Evolutionary conservation across 2,113 vertebrate species (phyloP).

Genomic region (Hemichromis elongatus): DNA sequence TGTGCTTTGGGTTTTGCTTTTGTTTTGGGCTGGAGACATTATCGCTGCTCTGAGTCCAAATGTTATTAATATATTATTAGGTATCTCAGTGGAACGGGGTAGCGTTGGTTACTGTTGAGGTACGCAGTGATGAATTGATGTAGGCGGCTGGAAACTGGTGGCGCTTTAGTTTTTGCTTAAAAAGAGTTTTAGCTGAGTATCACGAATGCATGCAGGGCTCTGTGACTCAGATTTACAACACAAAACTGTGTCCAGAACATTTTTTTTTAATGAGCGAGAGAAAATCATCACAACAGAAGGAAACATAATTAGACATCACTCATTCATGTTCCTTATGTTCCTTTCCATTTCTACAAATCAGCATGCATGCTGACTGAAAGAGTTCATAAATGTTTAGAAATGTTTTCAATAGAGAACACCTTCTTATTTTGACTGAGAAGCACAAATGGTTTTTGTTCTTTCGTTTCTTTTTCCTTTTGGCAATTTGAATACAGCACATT

Average conservation of each 20-base stretch:
- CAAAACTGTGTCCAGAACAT: conserved; percentile 58
- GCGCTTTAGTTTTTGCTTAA: conserved; percentile 26
- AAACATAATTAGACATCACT: conserved; percentile 25
- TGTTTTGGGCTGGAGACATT: conserved; percentile 74
- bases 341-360: conserved; percentile 1
- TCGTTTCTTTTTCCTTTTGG: background rate
- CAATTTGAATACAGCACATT: background rate
- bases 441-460: fast-evolving
- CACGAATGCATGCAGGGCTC: background rate
- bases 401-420: background rate
- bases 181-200: conserved; percentile 49
- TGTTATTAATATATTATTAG: conserved; percentile 60
- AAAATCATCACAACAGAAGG: conserved; percentile 37
- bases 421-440: background rate
- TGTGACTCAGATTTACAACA: conserved; percentile 58
- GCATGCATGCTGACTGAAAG: conserved; percentile 24
- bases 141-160: background rate
- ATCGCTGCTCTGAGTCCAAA: conserved; percentile 77
- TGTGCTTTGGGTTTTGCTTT: conserved; percentile 73
- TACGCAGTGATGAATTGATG: conserved; percentile 56
- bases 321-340: background rate
- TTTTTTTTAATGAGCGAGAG: conserved; percentile 50
- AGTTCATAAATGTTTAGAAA: background rate
- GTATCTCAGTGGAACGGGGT: conserved; percentile 7
- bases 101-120: conserved; percentile 29